Conservation (phyloP, 1,140 invertebrate genomes). For the Kradibia gibbosae region DNA sequence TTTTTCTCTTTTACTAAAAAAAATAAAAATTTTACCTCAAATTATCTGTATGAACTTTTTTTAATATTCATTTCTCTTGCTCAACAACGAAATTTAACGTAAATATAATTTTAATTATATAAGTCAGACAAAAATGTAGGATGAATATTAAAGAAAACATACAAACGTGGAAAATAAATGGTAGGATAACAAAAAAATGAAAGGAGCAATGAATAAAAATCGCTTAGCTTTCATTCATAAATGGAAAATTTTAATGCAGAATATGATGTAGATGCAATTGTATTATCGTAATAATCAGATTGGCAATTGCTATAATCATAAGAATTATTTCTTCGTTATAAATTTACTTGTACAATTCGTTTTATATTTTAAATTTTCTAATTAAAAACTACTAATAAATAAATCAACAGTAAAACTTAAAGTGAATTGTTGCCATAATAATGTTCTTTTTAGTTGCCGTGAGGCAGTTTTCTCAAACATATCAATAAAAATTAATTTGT, state of each 20-base stretch:
- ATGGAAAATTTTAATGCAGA: background rate
- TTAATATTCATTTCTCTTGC: constrained; percentile 22
- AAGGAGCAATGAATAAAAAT: background rate
- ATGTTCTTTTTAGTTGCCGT: background rate
- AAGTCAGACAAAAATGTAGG: background rate
- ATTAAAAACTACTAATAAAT: constrained; percentile 29
- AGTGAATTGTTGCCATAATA: constrained; percentile 1
- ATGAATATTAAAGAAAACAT: constrained; percentile 26
- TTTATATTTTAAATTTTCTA: constrained; percentile 10
- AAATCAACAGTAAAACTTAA: background rate
- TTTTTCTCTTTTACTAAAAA: constrained; percentile 19
- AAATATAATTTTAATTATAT: constrained; percentile 3
- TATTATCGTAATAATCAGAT: constrained; percentile 46
- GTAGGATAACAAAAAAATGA: background rate
- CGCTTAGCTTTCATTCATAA: background rate
- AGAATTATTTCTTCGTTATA: constrained; percentile 17
- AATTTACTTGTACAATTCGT: background rate
- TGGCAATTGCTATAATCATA: constrained; percentile 51
- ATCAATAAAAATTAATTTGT: background rate
- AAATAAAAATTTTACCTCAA: constrained; percentile 17
- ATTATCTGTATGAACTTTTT: background rate
- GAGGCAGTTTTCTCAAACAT: background rate
- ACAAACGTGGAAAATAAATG: constrained; percentile 22
- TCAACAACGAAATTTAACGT: constrained; percentile 27
- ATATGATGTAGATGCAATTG: background rate